A percentile compares a stretch with the other conserved stretches of the same genome.
These are phyloP conservation scores for Verasper variegatus DNA, from an alignment of 2,113 vertebrate species.

Conservation along the genomic window DNA sequence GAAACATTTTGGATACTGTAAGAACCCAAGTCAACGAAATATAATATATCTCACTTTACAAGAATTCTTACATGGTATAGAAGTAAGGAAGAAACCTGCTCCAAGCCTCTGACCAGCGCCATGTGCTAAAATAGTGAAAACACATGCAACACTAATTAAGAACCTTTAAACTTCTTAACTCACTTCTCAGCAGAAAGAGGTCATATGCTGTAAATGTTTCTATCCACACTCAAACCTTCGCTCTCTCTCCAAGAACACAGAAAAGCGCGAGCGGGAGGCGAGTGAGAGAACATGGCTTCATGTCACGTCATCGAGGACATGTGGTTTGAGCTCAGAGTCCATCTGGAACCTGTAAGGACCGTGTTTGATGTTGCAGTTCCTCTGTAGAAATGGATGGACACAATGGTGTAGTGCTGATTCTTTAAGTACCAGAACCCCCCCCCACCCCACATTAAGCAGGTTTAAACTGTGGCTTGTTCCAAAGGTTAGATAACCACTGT, in stretches of 20 bases:
- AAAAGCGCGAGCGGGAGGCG: not conserved
- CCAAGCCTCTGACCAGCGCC: not conserved
- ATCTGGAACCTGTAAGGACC: conserved; percentile 52
- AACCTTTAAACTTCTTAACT: not conserved
- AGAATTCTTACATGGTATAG: too few relatives aligned
- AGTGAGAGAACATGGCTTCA: conserved; percentile 19
- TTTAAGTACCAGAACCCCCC: not conserved
- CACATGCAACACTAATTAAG: not conserved
- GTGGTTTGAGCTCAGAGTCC: conserved; percentile 38
- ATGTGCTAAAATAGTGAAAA: not conserved
- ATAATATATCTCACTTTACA: too few relatives aligned
- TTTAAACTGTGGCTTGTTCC: not conserved
- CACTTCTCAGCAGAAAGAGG: not conserved
- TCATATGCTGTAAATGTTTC: not conserved
- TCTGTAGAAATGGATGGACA: conserved; percentile 25
- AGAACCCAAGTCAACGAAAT: too few relatives aligned
- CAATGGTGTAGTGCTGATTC: not conserved
- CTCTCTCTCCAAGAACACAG: not conserved
- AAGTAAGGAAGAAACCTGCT: not conserved
- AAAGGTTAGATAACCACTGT: not conserved
- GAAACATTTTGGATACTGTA: too few relatives aligned
- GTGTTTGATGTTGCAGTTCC: conserved; percentile 47
- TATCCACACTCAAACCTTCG: not conserved
- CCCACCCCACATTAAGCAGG: not conserved
- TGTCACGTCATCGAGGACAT: conserved; percentile 35